Percentiles rank a stretch among this genome's conserved stretches.
Conservation (phyloP, 2,797 vertebrate genomes). For the Pseudochirops cupreus region DNA sequence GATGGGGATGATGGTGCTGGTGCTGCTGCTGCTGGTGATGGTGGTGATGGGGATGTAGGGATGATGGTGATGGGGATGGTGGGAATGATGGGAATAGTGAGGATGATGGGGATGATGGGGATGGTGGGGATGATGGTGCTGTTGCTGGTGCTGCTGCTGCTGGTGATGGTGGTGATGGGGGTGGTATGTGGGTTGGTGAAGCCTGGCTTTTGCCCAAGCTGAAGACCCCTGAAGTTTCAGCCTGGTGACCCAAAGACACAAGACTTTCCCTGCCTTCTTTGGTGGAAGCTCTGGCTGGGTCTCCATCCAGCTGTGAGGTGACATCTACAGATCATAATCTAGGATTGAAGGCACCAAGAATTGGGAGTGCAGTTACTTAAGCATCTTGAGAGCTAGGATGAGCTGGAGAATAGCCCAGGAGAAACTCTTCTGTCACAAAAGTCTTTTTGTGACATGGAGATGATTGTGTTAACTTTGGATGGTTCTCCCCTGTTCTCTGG, state of each 20-base stretch:
- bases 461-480: background rate
- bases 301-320: background rate
- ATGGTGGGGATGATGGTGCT: too few species aligned
- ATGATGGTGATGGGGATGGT: too few species aligned
- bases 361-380: background rate
- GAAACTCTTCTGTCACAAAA: background rate
- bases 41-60: too few species aligned
- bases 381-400: background rate
- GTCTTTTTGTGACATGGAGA: background rate
- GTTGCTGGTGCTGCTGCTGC: too few species aligned
- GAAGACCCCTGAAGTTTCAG: too few species aligned
- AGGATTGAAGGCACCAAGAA: background rate
- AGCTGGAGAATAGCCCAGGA: background rate
- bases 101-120: too few species aligned
- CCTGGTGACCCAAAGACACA: background rate
- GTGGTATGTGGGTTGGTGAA: too few species aligned
- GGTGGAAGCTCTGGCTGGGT: background rate
- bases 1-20: too few species aligned
- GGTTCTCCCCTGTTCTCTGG: background rate
- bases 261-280: background rate
- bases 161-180: too few species aligned
- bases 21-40: too few species aligned
- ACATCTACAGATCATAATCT: background rate
- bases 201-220: background rate
- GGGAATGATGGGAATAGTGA: too few species aligned